phyloP scores from a whole-genome alignment of 2,797 vertebrate genomes.

The Morus bassanus region DNA sequence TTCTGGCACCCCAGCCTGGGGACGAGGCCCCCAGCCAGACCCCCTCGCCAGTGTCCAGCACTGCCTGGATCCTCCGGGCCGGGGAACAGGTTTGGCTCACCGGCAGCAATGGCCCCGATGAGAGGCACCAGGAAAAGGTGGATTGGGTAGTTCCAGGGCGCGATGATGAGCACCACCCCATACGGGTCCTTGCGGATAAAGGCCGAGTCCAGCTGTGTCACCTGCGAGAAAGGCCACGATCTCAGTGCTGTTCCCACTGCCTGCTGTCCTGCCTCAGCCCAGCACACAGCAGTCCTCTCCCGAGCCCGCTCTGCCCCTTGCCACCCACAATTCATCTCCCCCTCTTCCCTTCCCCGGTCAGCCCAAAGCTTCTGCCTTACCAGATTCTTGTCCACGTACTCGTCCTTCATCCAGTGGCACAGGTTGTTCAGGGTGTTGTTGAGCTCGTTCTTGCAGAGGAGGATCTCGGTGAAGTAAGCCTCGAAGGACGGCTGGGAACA shows the following conservation, averaged over 20 bases:
- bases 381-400: constrained; percentile 67
- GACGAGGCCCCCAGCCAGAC: fast-evolving
- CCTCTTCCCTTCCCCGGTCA: not conserved
- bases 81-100: not conserved
- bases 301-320: not conserved
- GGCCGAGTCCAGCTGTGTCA: constrained; percentile 54
- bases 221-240: not conserved
- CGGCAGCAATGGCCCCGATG: constrained; percentile 71
- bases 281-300: not conserved
- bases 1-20: no score
- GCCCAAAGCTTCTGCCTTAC: constrained; percentile 40
- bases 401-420: constrained; percentile 73
- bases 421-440: constrained; percentile 71
- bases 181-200: constrained; percentile 75
- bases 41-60: not conserved
- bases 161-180: constrained; percentile 66
- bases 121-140: constrained; percentile 59
- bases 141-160: constrained; percentile 68
- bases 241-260: not conserved
- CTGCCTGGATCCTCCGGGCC: not conserved
- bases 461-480: constrained; percentile 56
- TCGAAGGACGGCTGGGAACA: constrained; percentile 65
- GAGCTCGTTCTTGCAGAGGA: constrained; percentile 64
- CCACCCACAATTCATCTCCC: not conserved
- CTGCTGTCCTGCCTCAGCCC: not conserved